Evolutionary conservation across 2,888 invertebrate species (phyloP).

Genomic region (Tiliacea citrago): DNA sequence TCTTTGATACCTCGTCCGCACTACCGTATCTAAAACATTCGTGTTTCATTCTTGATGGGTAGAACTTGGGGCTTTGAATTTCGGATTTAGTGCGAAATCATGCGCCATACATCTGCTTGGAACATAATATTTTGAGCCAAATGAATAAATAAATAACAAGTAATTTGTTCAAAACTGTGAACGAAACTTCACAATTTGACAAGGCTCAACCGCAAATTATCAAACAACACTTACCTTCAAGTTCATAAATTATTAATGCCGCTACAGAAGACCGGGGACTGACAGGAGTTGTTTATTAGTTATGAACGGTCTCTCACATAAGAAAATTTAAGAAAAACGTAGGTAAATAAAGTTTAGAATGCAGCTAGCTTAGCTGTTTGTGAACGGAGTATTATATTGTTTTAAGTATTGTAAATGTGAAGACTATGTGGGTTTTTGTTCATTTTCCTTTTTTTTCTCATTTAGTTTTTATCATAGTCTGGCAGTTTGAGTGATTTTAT

Average conservation of each 20-base stretch:
- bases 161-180: background rate
- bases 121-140: background rate
- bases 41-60: background rate
- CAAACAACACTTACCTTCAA: no score
- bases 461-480: no score
- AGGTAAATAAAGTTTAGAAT: background rate
- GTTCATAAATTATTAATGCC: background rate
- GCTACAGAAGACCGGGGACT: no score
- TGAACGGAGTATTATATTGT: no score
- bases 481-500: no score
- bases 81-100: background rate
- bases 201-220: background rate
- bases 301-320: background rate
- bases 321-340: background rate
- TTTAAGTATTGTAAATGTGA: no score
- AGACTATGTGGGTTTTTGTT: no score
- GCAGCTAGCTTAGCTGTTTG: background rate
- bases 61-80: background rate
- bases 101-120: no score
- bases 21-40: background rate
- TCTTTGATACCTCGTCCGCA: constrained; percentile 9
- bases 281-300: background rate
- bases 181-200: no score
- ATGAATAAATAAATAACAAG: background rate
- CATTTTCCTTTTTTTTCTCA: no score